A percentile compares a stretch with the other conserved stretches of the same genome.
These are phyloP conservation scores for Catocala fraxini DNA, from an alignment of 2,888 invertebrate genomes.

Conservation along the genomic window DNA sequence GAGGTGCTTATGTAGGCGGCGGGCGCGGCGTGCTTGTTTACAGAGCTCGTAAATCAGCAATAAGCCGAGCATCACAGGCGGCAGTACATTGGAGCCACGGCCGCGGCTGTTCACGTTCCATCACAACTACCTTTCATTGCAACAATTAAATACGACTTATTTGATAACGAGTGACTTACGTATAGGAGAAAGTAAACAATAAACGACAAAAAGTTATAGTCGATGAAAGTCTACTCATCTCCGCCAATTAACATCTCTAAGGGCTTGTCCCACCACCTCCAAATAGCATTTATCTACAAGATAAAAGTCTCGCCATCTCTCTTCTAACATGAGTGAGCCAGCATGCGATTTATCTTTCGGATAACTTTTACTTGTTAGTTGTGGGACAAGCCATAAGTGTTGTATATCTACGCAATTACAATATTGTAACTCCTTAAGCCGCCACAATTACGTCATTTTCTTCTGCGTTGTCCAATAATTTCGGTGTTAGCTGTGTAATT, in stretches of 20 bases:
- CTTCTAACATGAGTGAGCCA: too few relatives aligned
- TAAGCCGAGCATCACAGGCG: slow-evolving; percentile 56
- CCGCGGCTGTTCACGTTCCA: slow-evolving; percentile 57
- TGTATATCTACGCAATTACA: neutral
- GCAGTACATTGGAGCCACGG: slow-evolving; percentile 25
- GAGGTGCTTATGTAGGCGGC: slow-evolving; percentile 49
- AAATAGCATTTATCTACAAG: too few relatives aligned
- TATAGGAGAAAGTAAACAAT: slow-evolving; percentile 32
- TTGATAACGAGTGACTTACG: slow-evolving; percentile 51
- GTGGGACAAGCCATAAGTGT: too few relatives aligned
- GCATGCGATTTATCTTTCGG: too few relatives aligned
- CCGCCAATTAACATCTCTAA: too few relatives aligned
- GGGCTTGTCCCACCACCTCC: too few relatives aligned
- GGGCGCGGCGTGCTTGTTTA: slow-evolving; percentile 56
- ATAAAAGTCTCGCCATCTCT: too few relatives aligned
- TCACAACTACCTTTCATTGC: slow-evolving; percentile 34
- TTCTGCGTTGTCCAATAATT: too few relatives aligned
- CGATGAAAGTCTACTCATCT: neutral
- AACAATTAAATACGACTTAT: slow-evolving; percentile 39
- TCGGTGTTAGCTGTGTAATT: too few relatives aligned
- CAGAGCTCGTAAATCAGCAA: slow-evolving; percentile 65
- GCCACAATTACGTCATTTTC: too few relatives aligned
- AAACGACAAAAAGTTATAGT: slow-evolving; percentile 4
- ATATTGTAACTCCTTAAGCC: too few relatives aligned
- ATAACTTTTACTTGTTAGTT: too few relatives aligned